These are phyloP conservation scores for Rhinella marina DNA, from an alignment of 2,797 vertebrate genomes.

Conservation along the genomic window DNA sequence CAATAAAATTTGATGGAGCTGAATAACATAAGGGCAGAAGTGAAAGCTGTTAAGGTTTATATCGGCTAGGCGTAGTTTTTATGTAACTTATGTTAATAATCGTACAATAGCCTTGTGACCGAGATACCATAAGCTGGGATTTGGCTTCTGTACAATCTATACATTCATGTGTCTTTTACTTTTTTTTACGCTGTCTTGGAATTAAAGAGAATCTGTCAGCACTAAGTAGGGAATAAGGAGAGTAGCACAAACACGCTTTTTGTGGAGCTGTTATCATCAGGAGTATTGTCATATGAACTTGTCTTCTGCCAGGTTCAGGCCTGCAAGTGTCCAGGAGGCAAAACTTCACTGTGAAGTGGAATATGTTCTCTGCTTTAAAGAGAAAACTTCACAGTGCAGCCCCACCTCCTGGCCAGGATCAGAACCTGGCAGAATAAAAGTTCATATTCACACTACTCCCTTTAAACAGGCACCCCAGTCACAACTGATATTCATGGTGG, in stretches of 20 bases:
- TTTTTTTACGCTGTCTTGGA: background rate
- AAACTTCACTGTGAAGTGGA: too few species aligned
- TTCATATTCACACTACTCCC: too few species aligned
- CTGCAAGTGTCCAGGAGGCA: too few species aligned
- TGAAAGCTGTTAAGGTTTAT: constrained; percentile 42
- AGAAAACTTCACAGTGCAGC: too few species aligned
- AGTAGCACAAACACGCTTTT: too few species aligned
- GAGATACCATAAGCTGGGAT: background rate
- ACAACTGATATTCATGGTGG: background rate
- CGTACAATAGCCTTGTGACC: background rate
- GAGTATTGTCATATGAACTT: too few species aligned
- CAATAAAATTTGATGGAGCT: constrained; percentile 43
- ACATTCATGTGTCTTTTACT: background rate
- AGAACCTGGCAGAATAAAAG: too few species aligned
- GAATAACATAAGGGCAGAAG: constrained; percentile 20
- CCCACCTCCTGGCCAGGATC: too few species aligned
- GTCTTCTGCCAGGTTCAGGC: too few species aligned
- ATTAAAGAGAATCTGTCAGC: background rate
- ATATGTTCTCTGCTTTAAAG: too few species aligned
- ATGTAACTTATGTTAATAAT: constrained; percentile 4
- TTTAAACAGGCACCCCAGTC: background rate
- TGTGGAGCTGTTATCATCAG: too few species aligned
- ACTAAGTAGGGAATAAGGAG: too few species aligned
- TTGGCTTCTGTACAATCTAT: background rate
- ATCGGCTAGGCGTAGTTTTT: constrained; percentile 5